A percentile compares a stretch with the other conserved stretches of the same genome.
phyloP scores from a whole-genome alignment of 1,140 invertebrate genomes.

The Cydia pomonella region DNA sequence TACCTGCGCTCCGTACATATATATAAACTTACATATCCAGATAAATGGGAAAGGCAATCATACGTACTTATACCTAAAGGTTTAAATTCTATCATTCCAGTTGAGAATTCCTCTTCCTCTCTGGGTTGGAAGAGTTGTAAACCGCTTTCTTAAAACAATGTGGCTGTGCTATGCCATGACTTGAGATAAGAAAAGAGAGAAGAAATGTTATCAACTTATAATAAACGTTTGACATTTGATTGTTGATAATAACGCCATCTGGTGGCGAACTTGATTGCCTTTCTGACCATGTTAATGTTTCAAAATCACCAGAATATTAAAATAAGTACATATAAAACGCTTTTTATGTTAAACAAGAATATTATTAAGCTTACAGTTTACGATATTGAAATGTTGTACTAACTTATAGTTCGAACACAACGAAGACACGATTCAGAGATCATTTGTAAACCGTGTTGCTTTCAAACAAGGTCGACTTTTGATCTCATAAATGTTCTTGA shows the following conservation, averaged over 20 bases:
- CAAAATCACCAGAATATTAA: not conserved
- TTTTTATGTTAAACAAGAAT: constrained; percentile 12
- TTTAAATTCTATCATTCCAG: not conserved
- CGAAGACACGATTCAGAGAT: not conserved
- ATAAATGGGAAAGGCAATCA: not conserved
- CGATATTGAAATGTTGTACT: not conserved
- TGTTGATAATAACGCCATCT: not conserved
- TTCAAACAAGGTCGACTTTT: not conserved
- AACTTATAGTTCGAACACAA: not conserved
- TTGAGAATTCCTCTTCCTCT: too few relatives aligned
- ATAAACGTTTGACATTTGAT: not conserved
- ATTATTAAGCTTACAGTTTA: not conserved
- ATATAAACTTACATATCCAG: constrained; percentile 13
- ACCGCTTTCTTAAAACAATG: too few relatives aligned
- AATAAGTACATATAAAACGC: not conserved
- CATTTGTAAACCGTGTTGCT: not conserved
- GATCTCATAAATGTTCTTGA: not conserved
- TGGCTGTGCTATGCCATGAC: too few relatives aligned
- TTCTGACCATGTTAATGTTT: not conserved
- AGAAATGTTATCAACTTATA: not conserved
- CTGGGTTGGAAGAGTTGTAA: not conserved
- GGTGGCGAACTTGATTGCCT: not conserved
- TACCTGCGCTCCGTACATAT: constrained; percentile 44
- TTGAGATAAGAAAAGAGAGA: too few relatives aligned
- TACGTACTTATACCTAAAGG: not conserved